Percentiles rank a stretch among this genome's conserved stretches.
phyloP scores from a whole-genome alignment of 2,113 vertebrate species.

The Seriola dumerili region DNA sequence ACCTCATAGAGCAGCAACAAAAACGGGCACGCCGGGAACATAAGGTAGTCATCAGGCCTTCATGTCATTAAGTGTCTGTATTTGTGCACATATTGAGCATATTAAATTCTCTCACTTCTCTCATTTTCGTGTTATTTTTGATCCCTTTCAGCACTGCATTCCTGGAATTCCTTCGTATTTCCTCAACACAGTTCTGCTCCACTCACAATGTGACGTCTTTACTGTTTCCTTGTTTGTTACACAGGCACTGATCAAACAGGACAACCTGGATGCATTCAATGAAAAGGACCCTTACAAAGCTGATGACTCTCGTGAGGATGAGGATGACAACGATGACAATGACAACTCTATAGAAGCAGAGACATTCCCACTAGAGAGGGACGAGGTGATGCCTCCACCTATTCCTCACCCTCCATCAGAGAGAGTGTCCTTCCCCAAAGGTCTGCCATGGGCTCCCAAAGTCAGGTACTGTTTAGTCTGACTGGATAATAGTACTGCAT shows the following conservation, averaged over 20 bases:
- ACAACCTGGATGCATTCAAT: conserved; percentile 98
- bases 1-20: conserved; percentile 98
- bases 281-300: conserved; percentile 97
- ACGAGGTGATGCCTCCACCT: conserved; percentile 95
- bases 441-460: conserved; percentile 98
- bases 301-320: conserved; percentile 94
- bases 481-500: background rate
- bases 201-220: background rate
- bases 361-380: conserved; percentile 93
- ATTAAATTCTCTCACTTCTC: background rate
- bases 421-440: conserved; percentile 94
- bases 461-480: conserved; percentile 88
- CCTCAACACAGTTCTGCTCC: background rate
- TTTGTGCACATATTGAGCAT: too few species aligned
- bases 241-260: conserved; percentile 96
- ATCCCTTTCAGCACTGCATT: background rate
- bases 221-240: background rate
- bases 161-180: too few species aligned
- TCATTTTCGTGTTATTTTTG: background rate
- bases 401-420: conserved; percentile 91
- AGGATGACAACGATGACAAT: conserved; percentile 95
- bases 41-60: conserved; percentile 84
- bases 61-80: too few species aligned
- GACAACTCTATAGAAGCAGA: conserved; percentile 94
- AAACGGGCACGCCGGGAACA: conserved; percentile 95